These are phyloP conservation scores for Chelon labrosus DNA, from an alignment of 2,797 vertebrate species.

Conservation along the genomic window DNA sequence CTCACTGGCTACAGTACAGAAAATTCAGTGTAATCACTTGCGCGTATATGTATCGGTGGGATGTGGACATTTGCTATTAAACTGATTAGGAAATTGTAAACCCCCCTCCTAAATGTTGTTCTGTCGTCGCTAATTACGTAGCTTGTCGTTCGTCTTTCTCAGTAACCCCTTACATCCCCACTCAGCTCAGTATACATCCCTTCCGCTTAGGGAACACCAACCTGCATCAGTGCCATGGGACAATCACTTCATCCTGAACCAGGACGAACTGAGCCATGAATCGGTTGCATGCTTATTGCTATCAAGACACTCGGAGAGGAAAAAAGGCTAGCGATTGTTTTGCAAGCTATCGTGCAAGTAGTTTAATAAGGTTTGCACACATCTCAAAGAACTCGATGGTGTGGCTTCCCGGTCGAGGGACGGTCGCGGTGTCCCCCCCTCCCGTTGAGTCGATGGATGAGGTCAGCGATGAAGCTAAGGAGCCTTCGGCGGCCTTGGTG, in stretches of 20 bases:
- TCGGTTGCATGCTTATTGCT: slow-evolving; percentile 98
- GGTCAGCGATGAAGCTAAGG: slow-evolving; percentile 93
- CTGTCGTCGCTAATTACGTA: slow-evolving; percentile 74
- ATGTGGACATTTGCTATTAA: slow-evolving; percentile 65
- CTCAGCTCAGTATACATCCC: slow-evolving; percentile 63
- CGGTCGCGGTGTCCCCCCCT: slow-evolving; percentile 75
- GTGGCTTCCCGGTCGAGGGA: slow-evolving; percentile 95
- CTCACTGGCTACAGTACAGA: slow-evolving; percentile 82
- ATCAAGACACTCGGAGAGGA: slow-evolving; percentile 91
- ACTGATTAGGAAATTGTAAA: slow-evolving; percentile 72
- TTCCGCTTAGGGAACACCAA: slow-evolving; percentile 65
- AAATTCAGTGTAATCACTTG: slow-evolving; percentile 85
- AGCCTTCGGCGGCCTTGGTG: slow-evolving; percentile 89
- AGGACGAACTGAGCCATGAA: slow-evolving; percentile 91
- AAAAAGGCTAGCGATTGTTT: slow-evolving; percentile 83
- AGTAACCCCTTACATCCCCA: slow-evolving; percentile 61
- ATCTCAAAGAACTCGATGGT: slow-evolving; percentile 99
- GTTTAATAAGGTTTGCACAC: slow-evolving; percentile 99
- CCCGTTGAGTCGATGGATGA: slow-evolving; percentile 92
- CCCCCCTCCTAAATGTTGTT: slow-evolving; percentile 68
- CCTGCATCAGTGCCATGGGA: slow-evolving; percentile 86
- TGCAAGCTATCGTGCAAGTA: slow-evolving; percentile 95
- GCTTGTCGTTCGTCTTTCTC: slow-evolving; percentile 69
- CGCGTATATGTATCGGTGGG: slow-evolving; percentile 53
- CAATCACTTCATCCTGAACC: slow-evolving; percentile 86